Percentiles rank a stretch among this genome's conserved stretches.
Conservation (phyloP, 2,797 vertebrate species). For the Parauchenoglanis punctatus region DNA sequence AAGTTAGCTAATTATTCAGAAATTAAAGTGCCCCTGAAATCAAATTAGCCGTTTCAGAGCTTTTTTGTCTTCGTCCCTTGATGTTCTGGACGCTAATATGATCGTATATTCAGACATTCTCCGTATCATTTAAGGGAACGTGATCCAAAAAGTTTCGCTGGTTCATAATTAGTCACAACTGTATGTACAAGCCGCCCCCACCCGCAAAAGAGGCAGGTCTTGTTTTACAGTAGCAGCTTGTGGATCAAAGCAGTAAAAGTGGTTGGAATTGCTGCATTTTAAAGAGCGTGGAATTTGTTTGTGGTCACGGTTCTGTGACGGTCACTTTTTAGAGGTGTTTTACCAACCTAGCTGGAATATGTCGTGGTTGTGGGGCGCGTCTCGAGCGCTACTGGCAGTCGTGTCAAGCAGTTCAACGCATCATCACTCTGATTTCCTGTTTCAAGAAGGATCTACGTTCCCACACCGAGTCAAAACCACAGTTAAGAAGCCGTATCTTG, state of each 20-base stretch:
- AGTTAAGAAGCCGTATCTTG: background rate
- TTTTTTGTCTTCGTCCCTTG: too few species aligned
- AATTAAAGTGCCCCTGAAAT: too few species aligned
- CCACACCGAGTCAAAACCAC: background rate
- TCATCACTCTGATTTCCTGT: background rate
- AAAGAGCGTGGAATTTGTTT: background rate
- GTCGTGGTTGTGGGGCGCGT: background rate
- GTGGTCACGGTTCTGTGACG: background rate
- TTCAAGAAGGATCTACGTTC: background rate
- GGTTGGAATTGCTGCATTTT: background rate
- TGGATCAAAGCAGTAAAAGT: background rate
- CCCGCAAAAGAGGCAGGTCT: background rate
- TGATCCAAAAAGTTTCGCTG: background rate
- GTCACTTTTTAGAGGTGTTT: background rate
- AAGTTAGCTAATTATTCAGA: background rate
- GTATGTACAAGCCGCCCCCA: background rate
- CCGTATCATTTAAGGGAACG: background rate
- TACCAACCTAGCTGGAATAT: background rate
- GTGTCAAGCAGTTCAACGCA: background rate
- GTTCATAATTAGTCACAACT: background rate
- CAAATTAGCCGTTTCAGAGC: background rate
- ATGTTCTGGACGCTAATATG: background rate
- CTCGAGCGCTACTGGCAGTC: background rate
- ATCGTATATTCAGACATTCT: background rate
- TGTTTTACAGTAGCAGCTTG: background rate